phyloP scores from a whole-genome alignment of 2,797 vertebrate species.

The Eutrigla gurnardus region DNA sequence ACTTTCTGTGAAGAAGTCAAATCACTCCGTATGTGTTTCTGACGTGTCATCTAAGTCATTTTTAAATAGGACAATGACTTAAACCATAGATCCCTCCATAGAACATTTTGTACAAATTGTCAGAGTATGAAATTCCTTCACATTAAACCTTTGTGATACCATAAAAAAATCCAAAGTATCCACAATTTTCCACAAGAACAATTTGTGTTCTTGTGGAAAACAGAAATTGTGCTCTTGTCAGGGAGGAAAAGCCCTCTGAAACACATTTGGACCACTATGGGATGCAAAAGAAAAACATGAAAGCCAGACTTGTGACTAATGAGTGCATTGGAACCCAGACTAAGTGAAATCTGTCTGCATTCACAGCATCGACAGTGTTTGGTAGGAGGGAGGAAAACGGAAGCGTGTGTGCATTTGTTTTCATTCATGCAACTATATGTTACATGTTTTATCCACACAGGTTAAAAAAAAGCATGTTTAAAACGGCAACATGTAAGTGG shows the following conservation, averaged over 20 bases:
- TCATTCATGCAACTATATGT: constrained; percentile 12
- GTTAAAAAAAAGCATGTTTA: constrained; percentile 2
- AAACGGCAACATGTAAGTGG: background rate
- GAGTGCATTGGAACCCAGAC: constrained; percentile 47
- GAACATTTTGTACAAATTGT: constrained; percentile 27
- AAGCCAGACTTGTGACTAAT: constrained; percentile 56
- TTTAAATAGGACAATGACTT: background rate
- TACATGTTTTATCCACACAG: constrained; percentile 7
- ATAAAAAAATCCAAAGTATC: constrained; percentile 19
- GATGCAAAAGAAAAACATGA: constrained; percentile 30
- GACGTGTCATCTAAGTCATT: constrained; percentile 16
- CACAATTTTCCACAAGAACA: constrained; percentile 18
- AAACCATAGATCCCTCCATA: background rate
- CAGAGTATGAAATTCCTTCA: constrained; percentile 37
- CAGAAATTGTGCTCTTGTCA: constrained; percentile 20
- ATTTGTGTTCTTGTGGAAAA: constrained; percentile 19
- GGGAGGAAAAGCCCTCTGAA: constrained; percentile 26
- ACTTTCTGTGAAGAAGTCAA: constrained; percentile 58
- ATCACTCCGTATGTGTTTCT: constrained; percentile 41
- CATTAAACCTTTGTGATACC: constrained; percentile 22
- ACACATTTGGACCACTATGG: constrained; percentile 43
- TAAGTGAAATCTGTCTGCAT: constrained; percentile 53
- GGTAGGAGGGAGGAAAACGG: constrained; percentile 34
- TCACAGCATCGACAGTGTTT: constrained; percentile 40
- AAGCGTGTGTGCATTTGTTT: constrained; percentile 33